Conservation (phyloP, 2,797 vertebrate genomes). For the Mus minutoides region DNA sequence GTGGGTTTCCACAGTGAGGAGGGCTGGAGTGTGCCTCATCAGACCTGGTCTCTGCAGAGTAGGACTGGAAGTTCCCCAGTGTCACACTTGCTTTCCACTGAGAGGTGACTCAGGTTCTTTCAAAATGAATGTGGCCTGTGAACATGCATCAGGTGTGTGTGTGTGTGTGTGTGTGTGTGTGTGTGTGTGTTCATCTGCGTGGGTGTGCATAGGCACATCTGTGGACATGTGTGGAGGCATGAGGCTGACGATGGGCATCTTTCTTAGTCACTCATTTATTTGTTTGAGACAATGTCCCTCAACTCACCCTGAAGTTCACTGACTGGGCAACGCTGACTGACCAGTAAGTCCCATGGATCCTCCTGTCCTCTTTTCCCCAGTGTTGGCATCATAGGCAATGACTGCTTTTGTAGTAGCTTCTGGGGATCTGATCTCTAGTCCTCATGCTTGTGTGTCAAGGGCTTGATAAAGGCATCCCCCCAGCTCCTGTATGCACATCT, state of each 20-base stretch:
- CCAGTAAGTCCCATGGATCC: not conserved
- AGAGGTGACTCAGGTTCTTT: not conserved
- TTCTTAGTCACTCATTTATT: not conserved
- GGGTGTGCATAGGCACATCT: not conserved
- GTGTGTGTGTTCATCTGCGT: not conserved
- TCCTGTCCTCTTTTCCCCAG: not conserved
- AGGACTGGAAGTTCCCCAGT: not conserved
- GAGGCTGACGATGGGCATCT: not conserved
- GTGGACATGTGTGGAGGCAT: no score
- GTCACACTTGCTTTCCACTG: not conserved
- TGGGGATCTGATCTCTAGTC: not conserved
- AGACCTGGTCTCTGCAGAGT: no score
- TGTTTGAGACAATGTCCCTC: not conserved
- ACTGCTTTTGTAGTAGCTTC: not conserved
- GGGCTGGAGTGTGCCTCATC: fast-evolving
- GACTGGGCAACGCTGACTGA: not conserved
- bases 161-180: not conserved
- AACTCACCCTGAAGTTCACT: not conserved
- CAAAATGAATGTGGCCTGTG: not conserved
- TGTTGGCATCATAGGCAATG: not conserved
- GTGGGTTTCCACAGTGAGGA: not conserved
- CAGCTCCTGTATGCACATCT: not conserved
- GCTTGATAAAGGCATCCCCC: not conserved
- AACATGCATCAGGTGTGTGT: not conserved
- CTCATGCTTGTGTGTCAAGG: not conserved